Evolutionary conservation across 1,140 invertebrate genomes (phyloP), one percentile per base, ranked within the genome.

Genomic region (Drosophila trapezifrons): DNA sequence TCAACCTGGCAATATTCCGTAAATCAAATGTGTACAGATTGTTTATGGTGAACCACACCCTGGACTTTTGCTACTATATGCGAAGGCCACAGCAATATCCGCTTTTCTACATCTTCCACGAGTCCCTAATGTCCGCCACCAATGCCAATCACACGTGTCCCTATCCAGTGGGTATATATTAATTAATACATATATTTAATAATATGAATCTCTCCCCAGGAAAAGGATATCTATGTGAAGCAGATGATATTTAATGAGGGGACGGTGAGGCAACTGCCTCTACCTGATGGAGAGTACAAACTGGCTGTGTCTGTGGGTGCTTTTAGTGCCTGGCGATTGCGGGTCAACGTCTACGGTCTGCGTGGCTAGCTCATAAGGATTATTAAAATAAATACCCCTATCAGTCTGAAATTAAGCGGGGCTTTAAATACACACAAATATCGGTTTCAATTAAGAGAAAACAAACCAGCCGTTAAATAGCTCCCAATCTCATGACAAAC

Each of bases 11-110:
- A 8, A 56, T 71, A n/a, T 71, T 70, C 15, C 67, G 67, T 9
- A 71, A 71, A 20, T 74, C 74, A 5, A 82, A 82, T 52, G 80
- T 58, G 9, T 82, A 75, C 59, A 47, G 45, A 12, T 25, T 66
- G 3, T 78, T 78, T 9, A 18, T 66, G 63, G 9, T 82, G 0
- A 82, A 82, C 37, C 60, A 75, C 18, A 75, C 64, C 1, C 18
- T 82, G 4, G 79, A 82, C 20, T 82, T 70, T 22, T 82, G 80
- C 46, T 78, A 62, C 40, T 82, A 78, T 25, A 82, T 82, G 79
- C 52, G 46, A 9, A 73, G 29, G 13, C 78, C 78, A 3, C 32
- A 74, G 18, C 17, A 57, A 5, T 83, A 82, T 55, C 8, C 57
- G 10, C 38, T 83, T 3, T 83, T 82, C 20, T 38, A 78, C 15